Evolutionary conservation across 2,888 invertebrate genomes (phyloP).

Genomic region (Schizotus pectinicornis): DNA sequence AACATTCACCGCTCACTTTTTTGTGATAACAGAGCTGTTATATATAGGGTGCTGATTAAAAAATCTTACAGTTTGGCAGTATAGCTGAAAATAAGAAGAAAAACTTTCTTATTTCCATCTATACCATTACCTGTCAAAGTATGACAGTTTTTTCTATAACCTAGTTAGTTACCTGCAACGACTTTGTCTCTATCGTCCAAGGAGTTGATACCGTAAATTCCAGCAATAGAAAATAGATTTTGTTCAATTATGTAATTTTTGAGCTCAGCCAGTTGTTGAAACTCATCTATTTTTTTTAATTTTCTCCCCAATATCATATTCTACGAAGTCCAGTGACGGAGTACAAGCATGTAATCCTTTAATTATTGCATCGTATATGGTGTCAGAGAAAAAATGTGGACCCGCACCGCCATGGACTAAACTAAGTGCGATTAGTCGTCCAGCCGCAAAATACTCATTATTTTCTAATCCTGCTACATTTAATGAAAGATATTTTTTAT

Average conservation of each 20-base stretch:
- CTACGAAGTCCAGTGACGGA: neutral
- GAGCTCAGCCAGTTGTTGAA: neutral
- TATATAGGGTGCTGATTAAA: no score
- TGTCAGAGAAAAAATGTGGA: neutral
- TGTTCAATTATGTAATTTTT: neutral
- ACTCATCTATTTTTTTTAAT: neutral
- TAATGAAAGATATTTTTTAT: neutral
- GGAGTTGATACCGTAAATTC: neutral
- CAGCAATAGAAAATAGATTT: slow-evolving; percentile 1
- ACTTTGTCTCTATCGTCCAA: neutral
- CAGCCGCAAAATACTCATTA: neutral
- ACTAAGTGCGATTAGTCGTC: neutral
- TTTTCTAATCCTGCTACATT: neutral
- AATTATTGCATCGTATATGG: neutral
- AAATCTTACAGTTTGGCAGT: no score
- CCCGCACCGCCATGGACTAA: neutral
- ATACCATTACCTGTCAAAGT: neutral
- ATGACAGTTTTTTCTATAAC: neutral
- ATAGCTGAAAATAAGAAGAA: no score
- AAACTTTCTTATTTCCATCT: no score
- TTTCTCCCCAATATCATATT: neutral
- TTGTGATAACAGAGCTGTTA: neutral
- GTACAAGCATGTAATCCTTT: neutral
- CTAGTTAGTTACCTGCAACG: neutral
- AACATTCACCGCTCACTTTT: neutral